A percentile compares a stretch with the other conserved stretches of the same genome.
Evolutionary conservation across 2,888 invertebrate genomes (phyloP).

Genomic region (Thyatira batis): DNA sequence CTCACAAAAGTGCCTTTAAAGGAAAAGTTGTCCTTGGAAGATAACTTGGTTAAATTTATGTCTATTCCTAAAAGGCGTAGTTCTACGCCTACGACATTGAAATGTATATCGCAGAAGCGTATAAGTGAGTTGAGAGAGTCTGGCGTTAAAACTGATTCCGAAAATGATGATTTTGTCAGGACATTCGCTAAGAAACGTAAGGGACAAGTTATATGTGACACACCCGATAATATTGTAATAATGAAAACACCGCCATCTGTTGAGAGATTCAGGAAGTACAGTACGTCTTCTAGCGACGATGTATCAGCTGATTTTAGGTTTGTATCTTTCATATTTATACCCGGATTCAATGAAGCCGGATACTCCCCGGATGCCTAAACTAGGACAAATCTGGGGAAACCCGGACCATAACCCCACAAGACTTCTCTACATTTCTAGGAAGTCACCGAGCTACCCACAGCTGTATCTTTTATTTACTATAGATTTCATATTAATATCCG

Average conservation of each 20-base stretch:
- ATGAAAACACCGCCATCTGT: constrained; percentile 73
- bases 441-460: constrained; percentile 26
- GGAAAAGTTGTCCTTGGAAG: constrained; percentile 43
- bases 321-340: constrained; percentile 2
- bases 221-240: constrained; percentile 64
- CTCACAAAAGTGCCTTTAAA: constrained; percentile 46
- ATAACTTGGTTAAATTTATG: constrained; percentile 52
- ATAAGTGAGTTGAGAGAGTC: constrained; percentile 53
- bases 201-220: constrained; percentile 53
- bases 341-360: too few relatives aligned
- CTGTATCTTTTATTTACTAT: too few relatives aligned
- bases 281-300: constrained; percentile 54
- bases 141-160: constrained; percentile 64
- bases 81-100: constrained; percentile 55
- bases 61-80: constrained; percentile 59
- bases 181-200: constrained; percentile 18
- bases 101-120: constrained; percentile 41
- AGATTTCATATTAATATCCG: neutral
- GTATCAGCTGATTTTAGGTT: constrained; percentile 10
- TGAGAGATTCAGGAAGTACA: constrained; percentile 55
- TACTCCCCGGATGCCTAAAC: too few relatives aligned
- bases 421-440: too few relatives aligned
- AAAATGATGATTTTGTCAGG: constrained; percentile 55
- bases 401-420: too few relatives aligned
- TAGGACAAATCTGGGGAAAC: too few relatives aligned